Conservation (phyloP, 2,113 vertebrate species). For the Cyprinodon brontotheroides region DNA sequence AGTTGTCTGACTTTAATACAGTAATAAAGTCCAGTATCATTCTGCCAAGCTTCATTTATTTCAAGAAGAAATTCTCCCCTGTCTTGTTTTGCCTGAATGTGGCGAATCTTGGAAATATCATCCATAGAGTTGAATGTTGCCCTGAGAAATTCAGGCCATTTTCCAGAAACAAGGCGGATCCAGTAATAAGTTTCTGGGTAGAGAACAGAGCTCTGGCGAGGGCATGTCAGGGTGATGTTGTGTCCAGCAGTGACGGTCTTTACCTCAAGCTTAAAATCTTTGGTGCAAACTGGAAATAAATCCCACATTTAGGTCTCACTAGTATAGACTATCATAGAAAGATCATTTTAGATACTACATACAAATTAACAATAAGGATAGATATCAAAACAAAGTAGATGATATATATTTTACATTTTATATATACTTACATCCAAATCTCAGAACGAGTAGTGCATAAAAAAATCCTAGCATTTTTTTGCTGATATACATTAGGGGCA, state of each 20-base stretch:
- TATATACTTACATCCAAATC: slow-evolving; percentile 18
- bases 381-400: neutral
- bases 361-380: neutral
- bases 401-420: neutral
- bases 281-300: slow-evolving; percentile 18
- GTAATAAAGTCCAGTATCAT: too few species aligned
- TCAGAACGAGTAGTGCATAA: slow-evolving; percentile 11
- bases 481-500: neutral
- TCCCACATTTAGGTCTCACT: neutral
- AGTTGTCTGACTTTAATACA: too few species aligned
- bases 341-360: neutral
- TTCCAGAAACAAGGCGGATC: slow-evolving; percentile 47
- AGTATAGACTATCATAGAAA: neutral
- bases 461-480: slow-evolving; percentile 29
- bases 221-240: slow-evolving; percentile 28
- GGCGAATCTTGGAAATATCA: neutral
- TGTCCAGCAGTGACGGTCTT: slow-evolving; percentile 26
- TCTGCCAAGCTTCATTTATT: too few species aligned
- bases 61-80: neutral
- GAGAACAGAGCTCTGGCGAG: accelerated
- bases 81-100: slow-evolving; percentile 29
- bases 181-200: neutral
- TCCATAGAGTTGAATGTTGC: neutral
- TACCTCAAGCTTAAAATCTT: neutral
- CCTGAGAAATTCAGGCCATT: slow-evolving; percentile 27